These are phyloP conservation scores for Holotrichia oblita DNA, from an alignment of 1,140 invertebrate species.

Conservation along the genomic window DNA sequence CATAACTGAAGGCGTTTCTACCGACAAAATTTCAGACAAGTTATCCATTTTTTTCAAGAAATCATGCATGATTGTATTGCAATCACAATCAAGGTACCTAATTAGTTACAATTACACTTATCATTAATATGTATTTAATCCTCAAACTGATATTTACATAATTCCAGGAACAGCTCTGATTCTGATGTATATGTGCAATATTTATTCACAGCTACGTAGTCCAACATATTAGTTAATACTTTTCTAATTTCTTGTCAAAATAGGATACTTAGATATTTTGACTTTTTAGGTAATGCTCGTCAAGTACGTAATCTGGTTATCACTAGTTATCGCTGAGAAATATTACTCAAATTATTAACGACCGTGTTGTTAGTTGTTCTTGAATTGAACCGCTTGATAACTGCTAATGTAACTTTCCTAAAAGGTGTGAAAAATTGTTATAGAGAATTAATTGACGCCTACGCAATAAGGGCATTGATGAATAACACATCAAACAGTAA, in stretches of 20 bases:
- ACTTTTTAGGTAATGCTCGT: background rate
- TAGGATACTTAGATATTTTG: background rate
- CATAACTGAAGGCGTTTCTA: no score
- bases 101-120: no score
- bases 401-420: background rate
- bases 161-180: no score
- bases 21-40: no score
- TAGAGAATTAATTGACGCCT: background rate
- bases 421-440: background rate
- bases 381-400: background rate
- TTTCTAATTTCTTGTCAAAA: conserved; percentile 9
- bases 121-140: no score
- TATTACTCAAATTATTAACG: conserved; percentile 1
- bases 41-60: no score
- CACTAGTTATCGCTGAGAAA: background rate
- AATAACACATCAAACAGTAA: background rate
- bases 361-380: background rate
- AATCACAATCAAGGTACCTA: no score
- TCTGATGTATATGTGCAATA: background rate
- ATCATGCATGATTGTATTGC: no score
- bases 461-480: background rate
- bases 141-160: no score
- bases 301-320: background rate
- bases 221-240: background rate
- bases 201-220: background rate